Percentiles rank a stretch among this genome's conserved stretches.
These are phyloP conservation scores for Chaetorhynchus papuensis DNA, from an alignment of 2,113 vertebrate genomes.

Conservation along the genomic window DNA sequence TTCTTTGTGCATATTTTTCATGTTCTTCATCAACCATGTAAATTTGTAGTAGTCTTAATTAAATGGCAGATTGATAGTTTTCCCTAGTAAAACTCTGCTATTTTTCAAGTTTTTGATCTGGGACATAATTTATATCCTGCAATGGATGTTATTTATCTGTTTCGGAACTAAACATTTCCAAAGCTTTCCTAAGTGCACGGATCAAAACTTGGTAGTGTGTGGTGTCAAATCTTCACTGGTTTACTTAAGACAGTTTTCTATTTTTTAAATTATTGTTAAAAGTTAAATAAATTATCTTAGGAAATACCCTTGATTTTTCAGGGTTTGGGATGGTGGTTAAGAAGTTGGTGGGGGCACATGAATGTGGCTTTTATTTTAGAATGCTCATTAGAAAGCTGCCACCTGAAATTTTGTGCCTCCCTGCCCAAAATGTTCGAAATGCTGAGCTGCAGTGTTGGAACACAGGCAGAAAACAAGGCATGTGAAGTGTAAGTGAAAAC, in stretches of 20 bases:
- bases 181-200: not conserved
- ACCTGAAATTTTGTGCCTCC: not conserved
- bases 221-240: not conserved
- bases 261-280: not conserved
- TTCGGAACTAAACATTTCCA: not conserved
- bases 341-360: not conserved
- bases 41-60: not conserved
- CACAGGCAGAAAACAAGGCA: not conserved
- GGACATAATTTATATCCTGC: not conserved
- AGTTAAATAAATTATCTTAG: not conserved
- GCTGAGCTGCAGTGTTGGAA: not conserved
- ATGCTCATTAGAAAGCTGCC: not conserved
- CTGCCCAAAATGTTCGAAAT: not conserved
- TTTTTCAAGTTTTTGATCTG: not conserved
- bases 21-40: not conserved
- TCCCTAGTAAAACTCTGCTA: not conserved
- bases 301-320: not conserved
- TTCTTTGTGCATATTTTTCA: not conserved
- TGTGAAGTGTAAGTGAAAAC: not conserved
- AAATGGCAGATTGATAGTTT: not conserved
- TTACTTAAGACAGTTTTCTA: not conserved
- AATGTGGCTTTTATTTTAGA: not conserved
- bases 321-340: not conserved
- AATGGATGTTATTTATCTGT: not conserved
- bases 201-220: not conserved